phyloP scores from a whole-genome alignment of 2,113 vertebrate genomes.

The Python bivittatus region DNA sequence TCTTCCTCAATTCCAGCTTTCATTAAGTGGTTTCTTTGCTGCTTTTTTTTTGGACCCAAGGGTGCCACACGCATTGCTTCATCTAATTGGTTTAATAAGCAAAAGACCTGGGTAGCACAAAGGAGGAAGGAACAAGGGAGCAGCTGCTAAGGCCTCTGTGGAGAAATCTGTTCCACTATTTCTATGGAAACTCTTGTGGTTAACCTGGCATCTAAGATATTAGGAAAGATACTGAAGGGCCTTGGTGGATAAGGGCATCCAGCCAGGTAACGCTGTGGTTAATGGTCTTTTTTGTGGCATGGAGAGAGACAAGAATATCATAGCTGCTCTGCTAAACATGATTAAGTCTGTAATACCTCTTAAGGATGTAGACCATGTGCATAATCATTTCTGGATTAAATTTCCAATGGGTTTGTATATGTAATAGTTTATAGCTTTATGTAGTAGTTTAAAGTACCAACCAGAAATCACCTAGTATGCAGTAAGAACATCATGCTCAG shows the following conservation, averaged over 20 bases:
- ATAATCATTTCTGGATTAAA: not conserved
- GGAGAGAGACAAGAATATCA: not conserved
- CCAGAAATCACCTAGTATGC: not conserved
- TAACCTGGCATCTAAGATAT: not conserved
- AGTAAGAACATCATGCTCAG: not conserved
- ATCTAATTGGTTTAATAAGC: constrained; percentile 60
- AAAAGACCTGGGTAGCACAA: constrained; percentile 31
- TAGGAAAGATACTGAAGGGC: not conserved
- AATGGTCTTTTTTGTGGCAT: not conserved
- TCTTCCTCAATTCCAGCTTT: constrained; percentile 22
- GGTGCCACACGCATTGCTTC: constrained; percentile 55
- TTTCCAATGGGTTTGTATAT: not conserved
- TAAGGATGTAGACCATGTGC: not conserved
- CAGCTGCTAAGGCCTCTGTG: rapidly evolving
- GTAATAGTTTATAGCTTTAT: no score
- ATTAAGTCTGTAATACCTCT: not conserved
- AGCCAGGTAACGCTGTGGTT: not conserved
- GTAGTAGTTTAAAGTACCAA: not conserved
- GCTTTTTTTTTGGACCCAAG: constrained; percentile 10
- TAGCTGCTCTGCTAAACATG: not conserved
- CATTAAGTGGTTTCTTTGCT: constrained; percentile 46
- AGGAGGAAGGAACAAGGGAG: constrained; percentile 28
- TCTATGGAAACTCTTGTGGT: not conserved
- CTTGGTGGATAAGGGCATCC: not conserved
- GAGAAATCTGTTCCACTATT: constrained; percentile 24